Conservation (phyloP, 2,797 vertebrate species). For the Peromyscus eremicus region DNA sequence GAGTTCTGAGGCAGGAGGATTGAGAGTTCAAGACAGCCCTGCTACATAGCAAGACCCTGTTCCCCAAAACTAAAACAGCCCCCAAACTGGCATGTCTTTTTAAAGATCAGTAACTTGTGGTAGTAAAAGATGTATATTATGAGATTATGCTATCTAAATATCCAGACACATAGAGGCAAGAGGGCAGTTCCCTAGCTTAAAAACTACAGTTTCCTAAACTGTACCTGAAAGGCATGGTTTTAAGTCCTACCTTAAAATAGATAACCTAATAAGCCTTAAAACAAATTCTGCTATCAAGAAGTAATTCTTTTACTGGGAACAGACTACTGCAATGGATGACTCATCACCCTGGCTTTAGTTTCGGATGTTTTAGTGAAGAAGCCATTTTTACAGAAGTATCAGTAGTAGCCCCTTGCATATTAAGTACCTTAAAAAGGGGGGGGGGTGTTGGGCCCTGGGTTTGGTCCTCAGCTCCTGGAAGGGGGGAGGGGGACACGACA, state of each 20-base stretch:
- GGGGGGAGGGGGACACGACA: too few species aligned
- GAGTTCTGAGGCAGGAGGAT: not conserved
- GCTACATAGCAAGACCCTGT: not conserved
- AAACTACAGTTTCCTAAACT: slow-evolving; percentile 48
- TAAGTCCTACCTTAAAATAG: slow-evolving; percentile 28
- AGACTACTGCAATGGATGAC: slow-evolving; percentile 50
- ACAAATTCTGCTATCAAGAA: not conserved
- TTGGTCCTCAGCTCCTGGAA: too few species aligned
- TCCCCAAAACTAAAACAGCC: not conserved
- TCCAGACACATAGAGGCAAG: not conserved
- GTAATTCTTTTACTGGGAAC: not conserved
- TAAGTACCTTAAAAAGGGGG: slow-evolving; percentile 46
- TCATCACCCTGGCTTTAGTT: slow-evolving; percentile 50
- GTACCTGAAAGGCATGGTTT: slow-evolving; percentile 49
- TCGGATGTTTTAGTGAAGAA: slow-evolving; percentile 63
- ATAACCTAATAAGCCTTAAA: slow-evolving; percentile 50
- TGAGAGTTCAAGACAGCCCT: not conserved
- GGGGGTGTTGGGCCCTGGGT: too few species aligned
- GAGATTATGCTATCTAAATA: not conserved
- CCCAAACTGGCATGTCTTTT: slow-evolving; percentile 13
- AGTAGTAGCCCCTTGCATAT: slow-evolving; percentile 16
- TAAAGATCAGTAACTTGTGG: slow-evolving; percentile 36
- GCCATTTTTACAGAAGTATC: slow-evolving; percentile 63
- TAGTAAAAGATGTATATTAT: slow-evolving; percentile 16
- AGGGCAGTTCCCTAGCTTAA: slow-evolving; percentile 26